Percentiles rank a stretch among this genome's conserved stretches.
Evolutionary conservation across 2,888 invertebrate genomes (phyloP).

Genomic region (Drosophila algonquin): DNA sequence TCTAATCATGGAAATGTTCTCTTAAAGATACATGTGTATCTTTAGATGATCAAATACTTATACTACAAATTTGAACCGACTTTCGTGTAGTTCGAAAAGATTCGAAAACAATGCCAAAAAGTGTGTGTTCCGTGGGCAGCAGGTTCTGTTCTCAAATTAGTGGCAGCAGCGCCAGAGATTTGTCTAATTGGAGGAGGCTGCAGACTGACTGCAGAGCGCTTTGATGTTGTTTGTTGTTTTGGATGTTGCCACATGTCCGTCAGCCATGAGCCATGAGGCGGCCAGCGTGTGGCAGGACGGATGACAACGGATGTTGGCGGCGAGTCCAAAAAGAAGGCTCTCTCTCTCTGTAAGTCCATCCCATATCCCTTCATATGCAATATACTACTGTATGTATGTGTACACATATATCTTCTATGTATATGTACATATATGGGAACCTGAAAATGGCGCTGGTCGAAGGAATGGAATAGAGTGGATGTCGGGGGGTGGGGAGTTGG

Average conservation of each 20-base stretch:
- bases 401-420: background rate
- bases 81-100: too few relatives aligned
- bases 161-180: conserved; percentile 30
- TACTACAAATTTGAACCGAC: too few relatives aligned
- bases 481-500: too few relatives aligned
- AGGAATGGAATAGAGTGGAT: background rate
- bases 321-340: background rate
- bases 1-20: too few relatives aligned
- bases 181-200: conserved; percentile 39
- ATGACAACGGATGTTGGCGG: background rate
- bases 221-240: conserved; percentile 15
- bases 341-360: background rate
- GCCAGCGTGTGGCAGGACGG: background rate
- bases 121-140: too few relatives aligned
- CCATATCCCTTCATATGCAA: too few relatives aligned
- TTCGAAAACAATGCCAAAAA: too few relatives aligned
- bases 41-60: too few relatives aligned
- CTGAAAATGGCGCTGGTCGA: background rate
- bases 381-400: too few relatives aligned
- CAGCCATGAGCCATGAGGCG: conserved; percentile 4
- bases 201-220: conserved; percentile 5
- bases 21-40: too few relatives aligned
- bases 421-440: background rate
- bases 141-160: conserved; percentile 10
- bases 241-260: conserved; percentile 25